Evolutionary conservation across 2,797 vertebrate genomes (phyloP), one percentile per base, ranked within the genome.

Genomic region (Acanthornis magna): DNA sequence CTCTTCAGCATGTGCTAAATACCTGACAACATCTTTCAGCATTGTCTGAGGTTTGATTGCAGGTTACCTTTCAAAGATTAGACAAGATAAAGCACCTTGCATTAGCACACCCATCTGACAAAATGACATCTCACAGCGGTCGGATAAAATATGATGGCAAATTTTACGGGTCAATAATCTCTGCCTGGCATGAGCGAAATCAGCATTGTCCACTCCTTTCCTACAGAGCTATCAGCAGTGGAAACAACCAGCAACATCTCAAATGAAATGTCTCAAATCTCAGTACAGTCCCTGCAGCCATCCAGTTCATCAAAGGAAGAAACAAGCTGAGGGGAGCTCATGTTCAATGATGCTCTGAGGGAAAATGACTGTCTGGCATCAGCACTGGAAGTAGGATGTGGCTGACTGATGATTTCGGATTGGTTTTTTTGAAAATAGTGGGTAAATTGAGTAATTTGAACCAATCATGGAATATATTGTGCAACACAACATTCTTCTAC

Each of bases 391-490:
- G 91, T 87, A 90, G 84, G 73, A 65, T 71, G 85, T 62, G 88
- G 48, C 74, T 97, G 97, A 97, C 11, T 88, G 96, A 95, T 91
- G 96, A 91, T 63, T 80, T 72, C 58, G 38, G 93, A 93, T 81
- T 94, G 60, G 32, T 18, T 55, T 96, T 96, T 94, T 83, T 89
- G 58, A 95, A 95, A 96, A 96, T 72, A 87, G 61, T 53, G 84
- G 71, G 89, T 88, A 97, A 97, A 97, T 92, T 87, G 92, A 96
- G 91, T 95, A 95, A 96, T 97, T 95, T 94, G 87, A 87, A 89
- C 77, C 95, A 90, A 97, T 97, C 83, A 80, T 91, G 93, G 92
- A 95, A 94, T 79, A 96, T 94, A 95, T 94, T 43, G 30, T 95
- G 57, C 79, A 95, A 92, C 76, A 67, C 85, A 94, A 96, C 86